These are phyloP conservation scores for Trichacis sp. DNA, from an alignment of 2,888 invertebrate species.

Conservation along the genomic window DNA sequence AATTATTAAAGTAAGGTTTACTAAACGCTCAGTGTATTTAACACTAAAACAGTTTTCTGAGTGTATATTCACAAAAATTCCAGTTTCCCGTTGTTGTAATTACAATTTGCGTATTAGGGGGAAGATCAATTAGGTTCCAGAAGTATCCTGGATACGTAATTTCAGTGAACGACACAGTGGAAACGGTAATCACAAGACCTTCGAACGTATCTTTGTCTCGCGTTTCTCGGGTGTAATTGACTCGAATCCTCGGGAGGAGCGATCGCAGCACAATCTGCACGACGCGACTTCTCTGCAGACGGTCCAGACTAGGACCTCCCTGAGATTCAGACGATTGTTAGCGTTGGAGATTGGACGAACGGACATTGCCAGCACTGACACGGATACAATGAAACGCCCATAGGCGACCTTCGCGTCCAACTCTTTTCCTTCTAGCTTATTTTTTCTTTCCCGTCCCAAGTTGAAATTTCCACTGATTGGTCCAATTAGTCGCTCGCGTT, in stretches of 20 bases:
- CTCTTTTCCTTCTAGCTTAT: background rate
- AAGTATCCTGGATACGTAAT: constrained; percentile 13
- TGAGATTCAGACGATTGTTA: constrained; percentile 26
- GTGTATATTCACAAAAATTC: no score
- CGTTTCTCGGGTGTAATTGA: constrained; percentile 32
- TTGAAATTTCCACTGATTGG: background rate
- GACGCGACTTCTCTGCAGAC: constrained; percentile 14
- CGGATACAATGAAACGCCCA: background rate
- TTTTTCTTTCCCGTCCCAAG: background rate
- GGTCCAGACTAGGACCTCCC: constrained; percentile 18
- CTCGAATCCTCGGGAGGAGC: constrained; percentile 18
- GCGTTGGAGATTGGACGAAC: constrained; percentile 23
- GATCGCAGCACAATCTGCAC: constrained; percentile 16
- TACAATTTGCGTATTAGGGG: constrained; percentile 7
- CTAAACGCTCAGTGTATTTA: no score
- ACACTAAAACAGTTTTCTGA: no score
- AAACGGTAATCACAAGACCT: constrained; percentile 23
- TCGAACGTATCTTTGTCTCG: constrained; percentile 27
- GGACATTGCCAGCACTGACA: constrained; percentile 11
- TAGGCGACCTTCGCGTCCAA: background rate
- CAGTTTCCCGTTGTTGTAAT: background rate
- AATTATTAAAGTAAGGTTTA: no score
- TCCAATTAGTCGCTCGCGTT: background rate
- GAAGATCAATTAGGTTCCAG: constrained; percentile 5
- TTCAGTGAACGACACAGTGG: constrained; percentile 10